Evolutionary conservation across 2,797 vertebrate species (phyloP), one percentile per base, ranked within the genome.

Genomic region (Botia kubotai): DNA sequence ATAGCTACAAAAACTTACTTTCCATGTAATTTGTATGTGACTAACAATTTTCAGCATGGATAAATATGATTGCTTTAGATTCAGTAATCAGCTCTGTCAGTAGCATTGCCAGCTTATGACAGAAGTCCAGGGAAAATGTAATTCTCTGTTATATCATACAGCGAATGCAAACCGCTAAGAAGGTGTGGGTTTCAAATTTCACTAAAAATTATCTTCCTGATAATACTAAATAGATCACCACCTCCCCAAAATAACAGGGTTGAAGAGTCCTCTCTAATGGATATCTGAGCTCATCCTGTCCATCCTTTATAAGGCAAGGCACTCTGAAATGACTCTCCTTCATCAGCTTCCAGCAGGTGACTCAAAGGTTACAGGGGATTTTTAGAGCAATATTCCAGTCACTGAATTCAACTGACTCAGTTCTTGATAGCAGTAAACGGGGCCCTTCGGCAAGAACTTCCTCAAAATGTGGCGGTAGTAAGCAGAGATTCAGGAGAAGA

Each of bases 181-280:
- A 71, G 17, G 16, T 71, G 46, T 43, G 21, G 57, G 76, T 62
- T 69, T 74, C 78, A 84, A 84, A 79, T 73, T 76, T 57, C 19
- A 50, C 58, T 26, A 53, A 73, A 70, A 84, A 78, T 21, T 33
- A 69, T 82, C 76, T 80, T 52, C 63, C 48, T 73, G 46, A 87
- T 76, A 82, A 85, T 69, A 43, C 26, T 78, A 67, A 72, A 66
- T 67, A 75, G 58, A 82, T 82, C 81, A 65, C 33, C 48, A 26
- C 72, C 65, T 58, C 48, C 39, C 48, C 23, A 43, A 81, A 73
- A 5, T 83, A 75, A 83, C 68, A 85, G 77, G 77, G 81, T 86
- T 86, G 83, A 57, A 83, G 77, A 65, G 74, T 62, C 58, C 39
- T 77, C 76, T 57, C 80, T 80, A 75, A 81, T 72, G 79, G 82